These are phyloP conservation scores for Geophilus truncorum DNA, from an alignment of 2,888 invertebrate species.

Conservation along the genomic window DNA sequence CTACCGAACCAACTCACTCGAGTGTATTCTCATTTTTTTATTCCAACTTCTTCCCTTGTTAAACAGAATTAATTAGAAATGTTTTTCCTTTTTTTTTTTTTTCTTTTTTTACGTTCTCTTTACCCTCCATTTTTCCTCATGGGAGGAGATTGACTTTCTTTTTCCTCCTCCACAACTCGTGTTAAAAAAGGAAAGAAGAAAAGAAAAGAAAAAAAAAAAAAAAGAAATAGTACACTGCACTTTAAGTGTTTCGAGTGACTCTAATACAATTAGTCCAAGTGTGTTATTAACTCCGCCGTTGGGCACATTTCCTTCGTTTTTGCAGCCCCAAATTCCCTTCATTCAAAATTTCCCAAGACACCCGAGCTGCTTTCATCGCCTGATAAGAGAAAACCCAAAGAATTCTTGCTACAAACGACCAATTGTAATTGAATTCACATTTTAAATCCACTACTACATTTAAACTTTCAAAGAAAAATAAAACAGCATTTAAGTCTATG, in stretches of 20 bases:
- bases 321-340: not conserved
- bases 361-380: not conserved
- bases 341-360: not conserved
- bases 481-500: too few species aligned
- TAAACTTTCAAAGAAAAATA: not conserved
- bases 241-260: constrained; percentile 11
- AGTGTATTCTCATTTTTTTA: not conserved
- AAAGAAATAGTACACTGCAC: not conserved
- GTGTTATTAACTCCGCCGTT: constrained; percentile 11
- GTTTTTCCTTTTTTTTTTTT: not conserved
- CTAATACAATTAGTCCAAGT: constrained; percentile 12
- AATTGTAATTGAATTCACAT: constrained; percentile 1
- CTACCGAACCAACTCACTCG: not conserved
- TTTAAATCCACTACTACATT: not conserved
- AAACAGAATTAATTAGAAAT: constrained; percentile 1
- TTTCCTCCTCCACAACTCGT: not conserved
- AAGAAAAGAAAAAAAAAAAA: not conserved
- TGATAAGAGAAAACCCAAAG: not conserved
- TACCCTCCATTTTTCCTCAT: not conserved
- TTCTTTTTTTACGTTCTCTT: not conserved
- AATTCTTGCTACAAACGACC: not conserved
- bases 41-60: not conserved
- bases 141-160: not conserved
- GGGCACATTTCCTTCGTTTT: constrained; percentile 6
- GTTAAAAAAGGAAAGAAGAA: not conserved